phyloP scores from a whole-genome alignment of 1,140 invertebrate species.

The Helicoverpa armigera region DNA sequence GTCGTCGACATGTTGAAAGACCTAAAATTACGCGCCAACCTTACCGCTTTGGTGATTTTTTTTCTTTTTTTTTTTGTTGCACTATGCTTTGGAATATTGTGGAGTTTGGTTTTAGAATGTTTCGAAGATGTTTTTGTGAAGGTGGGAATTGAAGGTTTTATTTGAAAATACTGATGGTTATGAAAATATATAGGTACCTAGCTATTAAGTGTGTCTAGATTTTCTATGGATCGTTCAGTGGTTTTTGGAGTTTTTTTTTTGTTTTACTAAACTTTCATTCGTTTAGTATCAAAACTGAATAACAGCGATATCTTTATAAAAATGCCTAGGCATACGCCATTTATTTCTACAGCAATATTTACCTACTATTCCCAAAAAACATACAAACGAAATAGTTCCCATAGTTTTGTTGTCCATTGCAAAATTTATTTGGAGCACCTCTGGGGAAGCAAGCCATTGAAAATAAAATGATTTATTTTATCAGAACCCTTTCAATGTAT shows the following conservation, averaged over 20 bases:
- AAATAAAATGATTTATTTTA: conserved; percentile 43
- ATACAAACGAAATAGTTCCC: neutral
- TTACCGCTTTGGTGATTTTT: conserved; percentile 36
- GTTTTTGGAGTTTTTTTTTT: no score
- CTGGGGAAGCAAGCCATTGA: neutral
- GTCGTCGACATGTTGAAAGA: conserved; percentile 49
- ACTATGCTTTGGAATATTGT: neutral
- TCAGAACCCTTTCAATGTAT: conserved; percentile 4
- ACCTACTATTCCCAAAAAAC: neutral
- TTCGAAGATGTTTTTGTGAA: neutral
- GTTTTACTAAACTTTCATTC: no score
- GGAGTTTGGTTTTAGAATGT: neutral
- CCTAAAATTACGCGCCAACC: conserved; percentile 50
- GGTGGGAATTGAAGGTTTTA: neutral
- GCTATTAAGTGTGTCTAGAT: no score
- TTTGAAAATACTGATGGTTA: no score
- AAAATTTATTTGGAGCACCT: neutral
- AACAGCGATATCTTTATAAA: no score
- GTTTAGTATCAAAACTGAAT: no score
- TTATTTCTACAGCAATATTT: neutral
- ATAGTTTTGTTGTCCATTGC: neutral
- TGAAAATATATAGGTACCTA: no score
- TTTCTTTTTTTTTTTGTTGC: conserved; percentile 19
- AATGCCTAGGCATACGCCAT: no score
- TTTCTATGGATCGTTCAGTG: no score